These are phyloP conservation scores for Campoplex capitator DNA, from an alignment of 2,888 invertebrate species.

Conservation along the genomic window DNA sequence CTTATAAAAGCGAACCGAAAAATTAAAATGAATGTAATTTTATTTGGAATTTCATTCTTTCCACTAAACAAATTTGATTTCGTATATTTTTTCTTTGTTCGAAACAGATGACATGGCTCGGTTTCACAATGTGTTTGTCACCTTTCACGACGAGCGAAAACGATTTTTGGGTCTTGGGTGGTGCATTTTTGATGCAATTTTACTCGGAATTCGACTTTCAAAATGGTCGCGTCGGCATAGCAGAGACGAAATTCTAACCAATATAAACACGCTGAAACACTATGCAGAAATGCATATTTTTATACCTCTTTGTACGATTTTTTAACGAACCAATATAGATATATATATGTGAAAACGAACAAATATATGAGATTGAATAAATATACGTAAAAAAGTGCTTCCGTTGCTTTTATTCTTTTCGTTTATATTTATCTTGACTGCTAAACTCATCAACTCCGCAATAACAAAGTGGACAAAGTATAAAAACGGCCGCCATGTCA, in stretches of 20 bases:
- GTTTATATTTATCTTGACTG: slow-evolving; percentile 8
- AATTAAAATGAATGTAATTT: not conserved
- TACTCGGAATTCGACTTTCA: slow-evolving; percentile 85
- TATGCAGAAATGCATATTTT: slow-evolving; percentile 16
- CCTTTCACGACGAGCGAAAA: slow-evolving; percentile 80
- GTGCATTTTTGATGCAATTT: slow-evolving; percentile 85
- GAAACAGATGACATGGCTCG: slow-evolving; percentile 82
- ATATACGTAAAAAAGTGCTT: not conserved
- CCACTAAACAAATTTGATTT: not conserved
- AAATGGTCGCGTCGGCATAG: slow-evolving; percentile 83
- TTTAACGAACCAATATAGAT: slow-evolving; percentile 11
- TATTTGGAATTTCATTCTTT: slow-evolving; percentile 10
- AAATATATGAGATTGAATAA: not conserved
- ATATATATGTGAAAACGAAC: not conserved
- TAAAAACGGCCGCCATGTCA: not conserved
- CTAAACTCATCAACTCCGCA: slow-evolving; percentile 3
- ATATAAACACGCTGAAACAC: not conserved
- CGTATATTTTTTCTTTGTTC: not conserved
- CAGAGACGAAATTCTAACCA: slow-evolving; percentile 79
- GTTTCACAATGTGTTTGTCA: slow-evolving; percentile 84
- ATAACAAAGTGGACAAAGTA: slow-evolving; percentile 10
- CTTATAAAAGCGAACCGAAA: not conserved
- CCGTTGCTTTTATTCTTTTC: not conserved
- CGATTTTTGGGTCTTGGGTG: slow-evolving; percentile 84
- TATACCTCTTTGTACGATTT: slow-evolving; percentile 5